These are phyloP conservation scores for Gallinago solitaria DNA, from an alignment of 2,797 vertebrate species.

Conservation along the genomic window DNA sequence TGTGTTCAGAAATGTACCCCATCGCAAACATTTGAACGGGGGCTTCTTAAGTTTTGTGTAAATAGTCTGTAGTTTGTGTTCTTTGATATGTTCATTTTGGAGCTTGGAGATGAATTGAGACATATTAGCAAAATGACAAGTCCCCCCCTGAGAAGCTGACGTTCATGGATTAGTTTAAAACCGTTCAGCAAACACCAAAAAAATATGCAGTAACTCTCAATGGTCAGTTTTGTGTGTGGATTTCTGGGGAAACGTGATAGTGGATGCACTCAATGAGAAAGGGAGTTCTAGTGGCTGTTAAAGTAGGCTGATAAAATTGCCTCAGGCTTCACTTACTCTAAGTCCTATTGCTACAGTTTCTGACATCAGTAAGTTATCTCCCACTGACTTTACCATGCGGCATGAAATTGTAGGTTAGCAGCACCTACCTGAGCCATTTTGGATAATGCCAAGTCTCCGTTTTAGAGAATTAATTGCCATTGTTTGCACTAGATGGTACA, in stretches of 20 bases:
- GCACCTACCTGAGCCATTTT: neutral
- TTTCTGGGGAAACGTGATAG: neutral
- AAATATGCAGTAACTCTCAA: rapidly evolving
- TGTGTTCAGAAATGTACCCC: neutral
- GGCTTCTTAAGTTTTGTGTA: neutral
- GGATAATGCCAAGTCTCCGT: neutral
- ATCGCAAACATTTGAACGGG: neutral
- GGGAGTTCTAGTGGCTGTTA: neutral
- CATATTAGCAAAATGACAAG: neutral
- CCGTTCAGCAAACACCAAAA: neutral
- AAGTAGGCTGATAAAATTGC: neutral
- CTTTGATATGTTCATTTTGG: neutral
- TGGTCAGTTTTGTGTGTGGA: neutral
- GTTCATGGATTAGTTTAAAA: neutral
- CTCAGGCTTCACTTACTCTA: neutral
- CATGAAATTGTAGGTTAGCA: neutral
- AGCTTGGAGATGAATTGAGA: neutral
- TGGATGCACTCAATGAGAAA: neutral
- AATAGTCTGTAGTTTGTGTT: neutral
- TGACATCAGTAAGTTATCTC: neutral
- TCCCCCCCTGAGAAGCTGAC: neutral
- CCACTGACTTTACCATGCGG: neutral
- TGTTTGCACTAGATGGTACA: neutral
- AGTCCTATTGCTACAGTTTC: neutral
- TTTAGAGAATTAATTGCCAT: neutral